Base-by-base conservation (phyloP, 2,797 vertebrate species). In the Pseudotriccus pelzelni region DNA sequence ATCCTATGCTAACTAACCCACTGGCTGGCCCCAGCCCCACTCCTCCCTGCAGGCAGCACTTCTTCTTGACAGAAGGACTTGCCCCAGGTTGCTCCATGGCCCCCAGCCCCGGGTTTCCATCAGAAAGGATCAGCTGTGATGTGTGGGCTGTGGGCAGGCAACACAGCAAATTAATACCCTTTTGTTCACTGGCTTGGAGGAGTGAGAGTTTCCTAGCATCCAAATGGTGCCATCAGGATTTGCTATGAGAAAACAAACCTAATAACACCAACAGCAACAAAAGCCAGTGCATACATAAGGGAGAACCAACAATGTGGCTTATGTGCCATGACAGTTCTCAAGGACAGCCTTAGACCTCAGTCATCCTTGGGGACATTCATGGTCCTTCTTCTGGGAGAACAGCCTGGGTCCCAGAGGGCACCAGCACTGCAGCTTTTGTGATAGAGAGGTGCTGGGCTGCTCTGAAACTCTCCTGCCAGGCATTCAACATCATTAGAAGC, bases 81-180 rank as follows among this genome's bases (percentile, higher is more conserved):
- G 59, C 37, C 52, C 53, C 2, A 4, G 44, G 53, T 64, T 72
- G 68, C 49, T 88, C 36, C 70, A 46, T 77, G 22, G 86, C 93
- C 92, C 66, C 59, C 21, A 70, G 93, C 44, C 55, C 53, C 67
- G 18, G 21, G n/a, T 95, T 93, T 60, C 89, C 68, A 95, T 96
- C 93, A 93, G 74, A 92, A 91, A 89, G 44, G 55, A 95, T 97
- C 95, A 96, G 47, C 74, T 63, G 67, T 94, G 94, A 90, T 92
- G 70, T 68, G 28, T 53, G 55, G 36, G 79, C 88, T 92, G 49
- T 3, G 0, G 85, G 89, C 69, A 34, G 76, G 60, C 77, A 84
- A 24, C 75, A 76, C 34, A 87, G 77, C 66, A 83, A 60, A 90
- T 90, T 46, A 96, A 93, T 94, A 91, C 50, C 44, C 85, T 77